Evolutionary conservation across 2,113 vertebrate genomes (phyloP).

Genomic region (Diglossa brunneiventris): DNA sequence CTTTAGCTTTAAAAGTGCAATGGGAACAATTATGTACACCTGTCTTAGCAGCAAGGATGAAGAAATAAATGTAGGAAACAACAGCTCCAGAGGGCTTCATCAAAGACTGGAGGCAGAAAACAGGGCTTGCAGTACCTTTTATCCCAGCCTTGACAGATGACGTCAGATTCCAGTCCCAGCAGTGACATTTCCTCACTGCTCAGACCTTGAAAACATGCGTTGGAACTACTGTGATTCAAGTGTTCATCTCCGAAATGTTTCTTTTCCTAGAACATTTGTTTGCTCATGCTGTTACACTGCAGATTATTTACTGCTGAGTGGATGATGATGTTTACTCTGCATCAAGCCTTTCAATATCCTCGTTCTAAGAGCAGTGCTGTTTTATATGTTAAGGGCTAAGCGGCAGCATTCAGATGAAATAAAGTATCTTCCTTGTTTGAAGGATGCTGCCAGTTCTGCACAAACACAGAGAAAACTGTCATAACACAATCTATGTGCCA

Average conservation of each 20-base stretch:
- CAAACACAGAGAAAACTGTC: slow-evolving; percentile 20
- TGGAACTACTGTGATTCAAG: background rate
- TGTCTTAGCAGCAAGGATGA: background rate
- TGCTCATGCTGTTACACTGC: background rate
- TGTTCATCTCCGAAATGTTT: background rate
- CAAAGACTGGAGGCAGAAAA: background rate
- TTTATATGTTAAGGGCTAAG: background rate
- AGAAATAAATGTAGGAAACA: background rate
- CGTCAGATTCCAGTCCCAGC: background rate
- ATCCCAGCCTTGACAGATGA: background rate
- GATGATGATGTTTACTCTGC: background rate
- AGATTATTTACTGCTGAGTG: background rate
- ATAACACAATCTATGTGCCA: slow-evolving; percentile 41
- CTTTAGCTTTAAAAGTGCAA: background rate
- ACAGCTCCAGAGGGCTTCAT: background rate
- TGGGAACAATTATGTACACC: background rate
- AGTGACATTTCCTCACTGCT: background rate
- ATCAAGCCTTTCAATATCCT: background rate
- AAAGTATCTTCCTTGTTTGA: background rate
- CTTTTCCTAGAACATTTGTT: background rate
- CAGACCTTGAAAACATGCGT: background rate
- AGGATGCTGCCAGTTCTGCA: slow-evolving; percentile 6
- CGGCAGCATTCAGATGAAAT: background rate
- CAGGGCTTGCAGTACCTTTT: background rate
- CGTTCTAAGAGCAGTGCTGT: background rate